A percentile compares a stretch with the other conserved stretches of the same genome.
Evolutionary conservation across 2,113 vertebrate genomes (phyloP).

Genomic region (Channa maculata): DNA sequence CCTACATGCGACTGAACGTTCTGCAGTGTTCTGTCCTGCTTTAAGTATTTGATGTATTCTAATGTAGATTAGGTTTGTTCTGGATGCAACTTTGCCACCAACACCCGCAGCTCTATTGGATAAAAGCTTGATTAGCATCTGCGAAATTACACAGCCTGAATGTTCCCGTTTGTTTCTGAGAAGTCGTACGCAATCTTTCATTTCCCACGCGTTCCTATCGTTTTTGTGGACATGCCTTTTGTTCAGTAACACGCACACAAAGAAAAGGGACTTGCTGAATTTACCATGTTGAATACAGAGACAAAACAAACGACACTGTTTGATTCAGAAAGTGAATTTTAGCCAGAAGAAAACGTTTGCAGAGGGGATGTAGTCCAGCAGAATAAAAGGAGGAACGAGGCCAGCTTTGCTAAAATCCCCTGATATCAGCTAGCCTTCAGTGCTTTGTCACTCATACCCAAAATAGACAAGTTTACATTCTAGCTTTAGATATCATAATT

Average conservation of each 20-base stretch:
- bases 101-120: neutral
- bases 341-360: neutral
- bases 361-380: slow-evolving; percentile 21
- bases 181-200: slow-evolving; percentile 6
- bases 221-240: neutral
- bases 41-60: slow-evolving; percentile 16
- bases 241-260: neutral
- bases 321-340: neutral
- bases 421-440: slow-evolving; percentile 52
- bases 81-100: neutral
- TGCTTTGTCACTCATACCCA: slow-evolving; percentile 33
- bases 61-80: slow-evolving; percentile 6
- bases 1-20: slow-evolving; percentile 7
- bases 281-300: slow-evolving; percentile 3
- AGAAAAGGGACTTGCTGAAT: slow-evolving; percentile 4
- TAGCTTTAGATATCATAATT: slow-evolving; percentile 42
- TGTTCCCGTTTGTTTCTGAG: neutral
- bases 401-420: slow-evolving; percentile 45
- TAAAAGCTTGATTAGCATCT: slow-evolving; percentile 11
- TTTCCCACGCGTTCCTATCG: neutral
- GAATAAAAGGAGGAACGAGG: slow-evolving; percentile 28
- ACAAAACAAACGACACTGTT: neutral
- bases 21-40: slow-evolving; percentile 22
- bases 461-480: slow-evolving; percentile 60
- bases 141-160: neutral